phyloP scores from a whole-genome alignment of 2,888 invertebrate species.

The Drosophila testacea region DNA sequence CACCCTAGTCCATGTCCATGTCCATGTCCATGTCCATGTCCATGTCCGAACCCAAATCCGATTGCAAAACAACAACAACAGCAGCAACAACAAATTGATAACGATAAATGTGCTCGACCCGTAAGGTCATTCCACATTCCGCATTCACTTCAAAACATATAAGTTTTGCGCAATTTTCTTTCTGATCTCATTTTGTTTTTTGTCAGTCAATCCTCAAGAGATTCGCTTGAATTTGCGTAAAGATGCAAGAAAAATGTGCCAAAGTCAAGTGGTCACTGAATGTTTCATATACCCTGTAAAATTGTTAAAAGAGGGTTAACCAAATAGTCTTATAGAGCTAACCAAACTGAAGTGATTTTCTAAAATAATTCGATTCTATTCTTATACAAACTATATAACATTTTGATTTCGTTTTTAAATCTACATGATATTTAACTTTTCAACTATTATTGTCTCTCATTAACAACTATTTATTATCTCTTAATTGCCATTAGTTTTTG shows the following conservation, averaged over 20 bases:
- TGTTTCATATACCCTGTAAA: conserved; percentile 25
- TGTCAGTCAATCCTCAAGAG: conserved; percentile 17
- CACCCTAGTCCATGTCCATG: conserved; percentile 20
- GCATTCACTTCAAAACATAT: conserved; percentile 27
- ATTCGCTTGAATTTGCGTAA: conserved; percentile 39
- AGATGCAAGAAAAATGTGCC: conserved; percentile 30
- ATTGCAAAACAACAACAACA: conserved; percentile 2
- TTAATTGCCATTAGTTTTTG: background rate
- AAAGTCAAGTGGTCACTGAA: conserved; percentile 25
- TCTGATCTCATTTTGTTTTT: conserved; percentile 11
- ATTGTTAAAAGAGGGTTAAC: no score
- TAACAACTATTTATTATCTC: background rate
- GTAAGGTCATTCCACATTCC: conserved; percentile 54
- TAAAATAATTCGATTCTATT: no score
- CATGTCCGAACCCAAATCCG: background rate
- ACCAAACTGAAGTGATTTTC: background rate
- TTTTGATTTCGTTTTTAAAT: no score
- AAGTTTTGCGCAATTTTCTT: conserved; percentile 35
- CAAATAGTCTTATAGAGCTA: background rate
- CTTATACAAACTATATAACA: background rate
- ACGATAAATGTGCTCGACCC: conserved; percentile 15
- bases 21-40: background rate
- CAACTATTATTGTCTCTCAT: no score
- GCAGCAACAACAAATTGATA: conserved; percentile 17
- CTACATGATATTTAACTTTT: no score